These are phyloP conservation scores for Cephus spinipes DNA, from an alignment of 2,888 invertebrate genomes.

Conservation along the genomic window DNA sequence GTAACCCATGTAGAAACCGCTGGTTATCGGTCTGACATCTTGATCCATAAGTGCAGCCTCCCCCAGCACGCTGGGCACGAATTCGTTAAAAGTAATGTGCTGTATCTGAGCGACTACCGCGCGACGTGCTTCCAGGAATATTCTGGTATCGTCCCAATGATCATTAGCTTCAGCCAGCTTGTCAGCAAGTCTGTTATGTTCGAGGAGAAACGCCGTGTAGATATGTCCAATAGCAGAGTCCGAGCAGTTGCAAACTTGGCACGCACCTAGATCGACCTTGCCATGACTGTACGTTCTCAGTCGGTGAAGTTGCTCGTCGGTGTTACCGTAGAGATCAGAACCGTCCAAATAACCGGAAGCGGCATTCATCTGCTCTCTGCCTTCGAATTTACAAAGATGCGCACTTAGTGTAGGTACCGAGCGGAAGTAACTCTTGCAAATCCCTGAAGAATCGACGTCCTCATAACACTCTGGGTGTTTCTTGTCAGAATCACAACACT, in stretches of 20 bases:
- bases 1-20: slow-evolving; percentile 83
- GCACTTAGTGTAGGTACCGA: slow-evolving; percentile 71
- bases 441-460: slow-evolving; percentile 45
- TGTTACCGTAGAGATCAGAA: slow-evolving; percentile 84
- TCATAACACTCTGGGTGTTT: slow-evolving; percentile 72
- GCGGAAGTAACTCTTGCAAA: slow-evolving; percentile 77
- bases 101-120: slow-evolving; percentile 84
- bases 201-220: slow-evolving; percentile 78
- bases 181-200: slow-evolving; percentile 84
- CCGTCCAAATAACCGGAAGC: slow-evolving; percentile 88
- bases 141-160: slow-evolving; percentile 82
- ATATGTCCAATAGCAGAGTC: slow-evolving; percentile 77
- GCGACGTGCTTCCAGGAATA: slow-evolving; percentile 81
- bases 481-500: slow-evolving; percentile 52
- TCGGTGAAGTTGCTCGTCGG: slow-evolving; percentile 77
- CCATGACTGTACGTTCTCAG: slow-evolving; percentile 80
- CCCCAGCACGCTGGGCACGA: slow-evolving; percentile 81
- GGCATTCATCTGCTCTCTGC: slow-evolving; percentile 86
- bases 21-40: slow-evolving; percentile 73
- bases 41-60: slow-evolving; percentile 75
- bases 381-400: slow-evolving; percentile 66
- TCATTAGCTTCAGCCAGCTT: slow-evolving; percentile 77
- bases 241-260: slow-evolving; percentile 72
- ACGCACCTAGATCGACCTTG: slow-evolving; percentile 76
- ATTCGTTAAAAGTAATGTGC: slow-evolving; percentile 87